Conservation (phyloP, 1,140 invertebrate genomes). For the Caerostris darwini region DNA sequence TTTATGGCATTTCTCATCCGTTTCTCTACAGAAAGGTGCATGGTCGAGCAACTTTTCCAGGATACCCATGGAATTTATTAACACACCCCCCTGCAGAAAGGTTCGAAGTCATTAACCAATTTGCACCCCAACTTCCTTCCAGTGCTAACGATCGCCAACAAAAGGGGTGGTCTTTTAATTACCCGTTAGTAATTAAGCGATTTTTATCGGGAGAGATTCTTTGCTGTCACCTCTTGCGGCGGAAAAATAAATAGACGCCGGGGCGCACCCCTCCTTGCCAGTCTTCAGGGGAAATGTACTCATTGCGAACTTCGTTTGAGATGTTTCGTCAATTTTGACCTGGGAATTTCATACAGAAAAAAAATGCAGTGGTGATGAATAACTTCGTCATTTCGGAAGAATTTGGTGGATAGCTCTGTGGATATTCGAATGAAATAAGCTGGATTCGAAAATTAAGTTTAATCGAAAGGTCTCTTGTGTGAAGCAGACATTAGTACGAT, state of each 20-base stretch:
- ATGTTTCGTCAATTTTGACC: background rate
- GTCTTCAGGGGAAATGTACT: background rate
- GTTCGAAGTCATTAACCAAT: constrained; percentile 62
- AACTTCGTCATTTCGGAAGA: too few relatives aligned
- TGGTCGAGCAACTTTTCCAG: constrained; percentile 1
- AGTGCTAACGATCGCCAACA: constrained; percentile 65
- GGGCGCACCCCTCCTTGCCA: background rate
- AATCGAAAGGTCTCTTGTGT: too few relatives aligned
- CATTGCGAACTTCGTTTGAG: background rate
- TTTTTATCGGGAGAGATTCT: constrained; percentile 64
- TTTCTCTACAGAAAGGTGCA: background rate
- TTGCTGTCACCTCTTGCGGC: constrained; percentile 41
- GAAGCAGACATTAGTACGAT: too few relatives aligned
- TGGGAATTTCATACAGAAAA: too few relatives aligned
- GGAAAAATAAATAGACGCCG: constrained; percentile 49
- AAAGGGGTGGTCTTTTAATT: constrained; percentile 62
- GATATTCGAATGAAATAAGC: too few relatives aligned
- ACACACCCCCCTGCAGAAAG: background rate
- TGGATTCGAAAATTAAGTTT: too few relatives aligned
- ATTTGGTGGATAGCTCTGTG: too few relatives aligned
- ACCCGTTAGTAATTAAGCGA: constrained; percentile 70
- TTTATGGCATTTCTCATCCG: background rate
- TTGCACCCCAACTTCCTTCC: constrained; percentile 46
- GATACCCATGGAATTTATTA: constrained; percentile 51
- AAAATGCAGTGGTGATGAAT: too few relatives aligned